A percentile compares a stretch with the other conserved stretches of the same genome.
Conservation (phyloP, 2,113 vertebrate genomes). For the Nothobranchius kuhntae region DNA sequence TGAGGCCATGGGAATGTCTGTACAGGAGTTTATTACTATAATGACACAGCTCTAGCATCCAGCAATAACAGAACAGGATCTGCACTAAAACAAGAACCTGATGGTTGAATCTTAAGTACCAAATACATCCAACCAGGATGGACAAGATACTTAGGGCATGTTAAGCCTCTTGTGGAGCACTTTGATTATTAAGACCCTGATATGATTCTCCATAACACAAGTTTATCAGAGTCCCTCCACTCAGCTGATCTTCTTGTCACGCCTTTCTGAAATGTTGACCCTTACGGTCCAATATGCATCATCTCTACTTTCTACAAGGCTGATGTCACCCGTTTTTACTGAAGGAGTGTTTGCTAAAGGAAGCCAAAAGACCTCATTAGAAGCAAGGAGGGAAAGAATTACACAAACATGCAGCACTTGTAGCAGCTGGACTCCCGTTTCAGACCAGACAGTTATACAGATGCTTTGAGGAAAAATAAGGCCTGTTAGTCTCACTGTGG, state of each 20-base stretch:
- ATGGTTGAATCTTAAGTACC: neutral
- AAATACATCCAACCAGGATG: neutral
- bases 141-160: conserved; percentile 19
- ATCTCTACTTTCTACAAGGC: neutral
- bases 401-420: no score
- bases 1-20: conserved; percentile 49
- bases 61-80: neutral
- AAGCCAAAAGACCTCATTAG: no score
- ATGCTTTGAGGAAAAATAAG: no score
- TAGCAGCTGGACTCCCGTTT: no score
- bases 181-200: conserved; percentile 45
- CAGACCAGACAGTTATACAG: no score
- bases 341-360: no score
- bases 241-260: neutral
- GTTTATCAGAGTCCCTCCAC: conserved; percentile 38
- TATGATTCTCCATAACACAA: conserved; percentile 25
- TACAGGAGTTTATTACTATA: conserved; percentile 11
- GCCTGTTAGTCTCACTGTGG: no score
- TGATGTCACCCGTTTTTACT: neutral
- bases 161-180: conserved; percentile 36
- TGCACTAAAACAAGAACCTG: conserved; percentile 5
- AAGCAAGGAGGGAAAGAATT: no score
- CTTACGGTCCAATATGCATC: no score
- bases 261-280: neutral
- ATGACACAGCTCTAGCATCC: neutral